Conservation (phyloP, 1,140 invertebrate species). For the Drosophila burlai region DNA sequence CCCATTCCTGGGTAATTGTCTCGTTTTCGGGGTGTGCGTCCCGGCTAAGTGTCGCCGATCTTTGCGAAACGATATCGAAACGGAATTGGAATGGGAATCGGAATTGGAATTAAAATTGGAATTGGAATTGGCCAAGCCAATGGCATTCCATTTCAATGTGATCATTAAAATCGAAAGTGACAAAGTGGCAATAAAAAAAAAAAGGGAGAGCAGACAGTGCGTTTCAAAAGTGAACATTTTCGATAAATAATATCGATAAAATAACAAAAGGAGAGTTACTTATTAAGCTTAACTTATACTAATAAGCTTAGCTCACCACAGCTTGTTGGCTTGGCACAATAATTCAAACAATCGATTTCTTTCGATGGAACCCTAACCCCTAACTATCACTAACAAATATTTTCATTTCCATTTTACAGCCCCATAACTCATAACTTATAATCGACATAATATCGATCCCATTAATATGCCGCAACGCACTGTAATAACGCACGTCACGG, state of each 20-base stretch:
- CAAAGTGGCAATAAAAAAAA: slow-evolving; percentile 2
- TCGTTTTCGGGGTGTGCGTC: slow-evolving; percentile 61
- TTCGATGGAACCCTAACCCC: background rate
- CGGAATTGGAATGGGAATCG: slow-evolving; percentile 5
- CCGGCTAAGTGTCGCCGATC: slow-evolving; percentile 43
- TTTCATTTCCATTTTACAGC: background rate
- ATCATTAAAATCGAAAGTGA: slow-evolving; percentile 53
- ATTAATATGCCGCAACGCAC: slow-evolving; percentile 17
- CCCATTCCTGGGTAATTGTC: slow-evolving; percentile 63
- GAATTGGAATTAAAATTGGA: slow-evolving; percentile 15
- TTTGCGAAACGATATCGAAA: slow-evolving; percentile 19
- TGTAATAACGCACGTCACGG: slow-evolving; percentile 9
- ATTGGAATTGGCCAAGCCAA: slow-evolving; percentile 25
- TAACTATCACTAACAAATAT: background rate
- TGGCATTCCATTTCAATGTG: slow-evolving; percentile 41
- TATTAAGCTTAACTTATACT: background rate
- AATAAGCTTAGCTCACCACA: background rate
- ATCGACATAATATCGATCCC: slow-evolving; percentile 1
- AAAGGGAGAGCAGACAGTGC: slow-evolving; percentile 6
- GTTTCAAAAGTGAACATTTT: background rate
- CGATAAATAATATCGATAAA: background rate
- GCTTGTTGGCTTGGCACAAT: background rate
- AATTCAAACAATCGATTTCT: background rate
- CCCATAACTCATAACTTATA: background rate
- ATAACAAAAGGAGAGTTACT: background rate